phyloP scores from a whole-genome alignment of 2,888 invertebrate species.

The Eudasyphora cyanicolor region DNA sequence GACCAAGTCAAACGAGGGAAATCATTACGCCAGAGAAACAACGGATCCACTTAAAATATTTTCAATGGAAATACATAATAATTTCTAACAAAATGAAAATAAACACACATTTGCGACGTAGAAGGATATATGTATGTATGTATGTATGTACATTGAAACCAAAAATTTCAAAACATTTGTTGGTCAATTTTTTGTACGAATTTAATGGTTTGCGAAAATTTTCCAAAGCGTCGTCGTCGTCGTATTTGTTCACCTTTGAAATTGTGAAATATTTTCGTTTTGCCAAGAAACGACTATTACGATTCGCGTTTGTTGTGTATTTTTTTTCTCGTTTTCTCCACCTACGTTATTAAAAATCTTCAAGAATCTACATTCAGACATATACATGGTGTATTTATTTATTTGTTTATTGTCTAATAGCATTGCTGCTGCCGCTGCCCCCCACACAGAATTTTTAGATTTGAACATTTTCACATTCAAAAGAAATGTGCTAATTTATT shows the following conservation, averaged over 20 bases:
- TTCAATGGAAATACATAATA: neutral
- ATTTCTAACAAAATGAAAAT: neutral
- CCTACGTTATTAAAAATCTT: neutral
- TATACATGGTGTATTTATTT: neutral
- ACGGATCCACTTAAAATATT: neutral
- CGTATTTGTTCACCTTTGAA: neutral
- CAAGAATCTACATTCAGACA: neutral
- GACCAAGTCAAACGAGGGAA: too few relatives aligned
- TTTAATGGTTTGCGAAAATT: neutral
- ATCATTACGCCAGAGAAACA: neutral
- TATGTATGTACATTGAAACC: too few relatives aligned
- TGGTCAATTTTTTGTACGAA: neutral
- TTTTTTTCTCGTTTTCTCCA: neutral
- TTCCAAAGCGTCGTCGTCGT: neutral
- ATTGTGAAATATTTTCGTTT: neutral
- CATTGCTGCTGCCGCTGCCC: neutral
- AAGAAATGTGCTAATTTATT: conserved; percentile 20
- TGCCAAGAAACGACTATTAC: neutral
- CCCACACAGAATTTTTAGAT: neutral
- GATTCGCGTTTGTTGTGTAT: neutral
- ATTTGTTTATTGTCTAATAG: neutral
- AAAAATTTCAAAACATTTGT: neutral
- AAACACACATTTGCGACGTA: neutral
- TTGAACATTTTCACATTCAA: neutral
- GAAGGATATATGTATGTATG: too few relatives aligned